phyloP scores from a whole-genome alignment of 2,888 invertebrate genomes.

The Oasisia sp. region DNA sequence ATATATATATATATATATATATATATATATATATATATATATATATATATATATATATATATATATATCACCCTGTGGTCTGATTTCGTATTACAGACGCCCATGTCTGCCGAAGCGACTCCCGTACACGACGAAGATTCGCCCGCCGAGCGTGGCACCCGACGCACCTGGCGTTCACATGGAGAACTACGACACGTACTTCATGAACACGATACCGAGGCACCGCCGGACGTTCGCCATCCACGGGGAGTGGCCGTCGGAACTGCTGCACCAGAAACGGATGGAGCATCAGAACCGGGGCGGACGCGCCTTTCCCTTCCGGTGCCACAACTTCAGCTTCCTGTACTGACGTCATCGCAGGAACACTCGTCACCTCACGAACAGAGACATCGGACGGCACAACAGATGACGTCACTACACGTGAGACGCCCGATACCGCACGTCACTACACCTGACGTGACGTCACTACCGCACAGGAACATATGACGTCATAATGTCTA shows the following conservation, averaged over 20 bases:
- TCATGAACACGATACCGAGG: conserved; percentile 62
- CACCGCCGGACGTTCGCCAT: conserved; percentile 55
- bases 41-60: too few species aligned
- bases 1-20: too few species aligned
- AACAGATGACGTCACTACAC: not conserved
- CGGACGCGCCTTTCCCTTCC: conserved; percentile 54
- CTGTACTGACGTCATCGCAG: conserved; percentile 47
- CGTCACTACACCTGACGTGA: not conserved
- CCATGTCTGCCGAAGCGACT: conserved; percentile 45
- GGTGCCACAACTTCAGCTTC: conserved; percentile 59
- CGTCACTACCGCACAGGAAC: not conserved
- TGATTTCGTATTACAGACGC: conserved; percentile 30
- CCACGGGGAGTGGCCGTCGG: conserved; percentile 62
- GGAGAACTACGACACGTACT: conserved; percentile 62
- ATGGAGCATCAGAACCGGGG: conserved; percentile 59
- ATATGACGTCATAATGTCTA: not conserved
- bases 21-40: too few species aligned
- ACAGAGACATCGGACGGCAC: not conserved
- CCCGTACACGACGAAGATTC: conserved; percentile 51
- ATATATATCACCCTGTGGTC: too few species aligned
- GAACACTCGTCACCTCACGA: not conserved
- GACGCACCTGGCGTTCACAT: conserved; percentile 57
- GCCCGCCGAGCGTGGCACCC: conserved; percentile 41
- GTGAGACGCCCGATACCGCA: not conserved
- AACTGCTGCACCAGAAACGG: conserved; percentile 59